phyloP scores from a whole-genome alignment of 2,113 vertebrate genomes.

The Anthoscopus minutus region DNA sequence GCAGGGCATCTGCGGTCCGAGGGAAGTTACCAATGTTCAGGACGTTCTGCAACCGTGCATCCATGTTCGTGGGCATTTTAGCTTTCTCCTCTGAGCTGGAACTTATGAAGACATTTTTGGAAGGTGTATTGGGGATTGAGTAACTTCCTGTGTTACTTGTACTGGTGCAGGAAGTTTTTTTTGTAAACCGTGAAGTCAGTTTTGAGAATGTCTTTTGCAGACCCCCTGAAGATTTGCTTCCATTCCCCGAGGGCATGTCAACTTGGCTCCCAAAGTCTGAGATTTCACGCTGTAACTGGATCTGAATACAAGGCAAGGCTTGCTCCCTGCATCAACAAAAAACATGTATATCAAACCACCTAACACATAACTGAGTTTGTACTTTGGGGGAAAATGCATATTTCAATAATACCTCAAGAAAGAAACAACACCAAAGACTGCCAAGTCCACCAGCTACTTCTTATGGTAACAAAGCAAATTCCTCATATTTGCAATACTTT shows the following conservation, averaged over 20 bases:
- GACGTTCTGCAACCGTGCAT: conserved; percentile 82
- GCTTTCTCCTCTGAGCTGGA: conserved; percentile 83
- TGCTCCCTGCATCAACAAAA: conserved; percentile 81
- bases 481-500: background rate
- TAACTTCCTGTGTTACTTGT: conserved; percentile 81
- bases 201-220: conserved; percentile 96
- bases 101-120: conserved; percentile 80
- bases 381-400: background rate
- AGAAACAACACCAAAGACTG: background rate
- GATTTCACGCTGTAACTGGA: conserved; percentile 89
- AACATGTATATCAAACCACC: background rate
- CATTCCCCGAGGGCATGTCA: conserved; percentile 83
- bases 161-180: conserved; percentile 85
- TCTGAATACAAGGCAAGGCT: conserved; percentile 92
- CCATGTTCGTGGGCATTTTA: conserved; percentile 73
- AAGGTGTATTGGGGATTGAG: conserved; percentile 89
- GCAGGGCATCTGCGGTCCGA: conserved; percentile 70
- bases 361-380: background rate
- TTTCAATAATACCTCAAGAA: background rate
- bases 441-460: background rate
- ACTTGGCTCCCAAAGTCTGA: conserved; percentile 80
- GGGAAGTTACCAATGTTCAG: conserved; percentile 82
- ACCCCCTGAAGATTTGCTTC: conserved; percentile 87
- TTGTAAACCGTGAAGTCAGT: conserved; percentile 95
- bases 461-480: background rate